Evolutionary conservation across 1,140 invertebrate genomes (phyloP), one percentile per base, ranked within the genome.

Genomic region (Brachionus asplanchnoidis): DNA sequence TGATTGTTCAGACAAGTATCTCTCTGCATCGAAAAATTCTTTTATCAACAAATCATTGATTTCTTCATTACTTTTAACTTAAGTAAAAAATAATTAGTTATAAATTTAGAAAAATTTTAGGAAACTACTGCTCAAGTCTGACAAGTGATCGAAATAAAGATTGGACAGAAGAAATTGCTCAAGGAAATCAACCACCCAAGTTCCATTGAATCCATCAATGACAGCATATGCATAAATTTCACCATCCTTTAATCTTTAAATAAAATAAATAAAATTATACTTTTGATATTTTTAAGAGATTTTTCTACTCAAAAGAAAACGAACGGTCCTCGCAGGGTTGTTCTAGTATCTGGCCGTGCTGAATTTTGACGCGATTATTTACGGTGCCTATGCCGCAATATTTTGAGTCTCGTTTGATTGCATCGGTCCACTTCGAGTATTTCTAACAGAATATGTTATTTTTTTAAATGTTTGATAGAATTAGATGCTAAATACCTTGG

Each of bases 201-300:
- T 65, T 32, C 79, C 79, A 68, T 82, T 82, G 40, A 65, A 82
- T 8, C 79, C 79, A 20, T 82, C 79, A 23, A 82, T 44, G 3
- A 82, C 53, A 14, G 50, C 79, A 46, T 82, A 82, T n/a, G 65
- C 65, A 68, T 46, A 82, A 8, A 82, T 82, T 44, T 82, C 20
- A 44, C n/a, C 26, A 8, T 82, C 79, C 26, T 82, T 82, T 46
- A 82, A 14, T 17, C 79, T 82, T 20, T 7, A 9, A 68, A 36
- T 9, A 36, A 26, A 28, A n/a, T 8, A 6, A 46, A 56, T 56
- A 65, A 44, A 12, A 36, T 66, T 66, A 4, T 3, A 66, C 0
- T 66, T 66, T 66, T 26, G 5, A 26, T 26, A 23, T 26, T 28
- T 66, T 66, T 66, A 1, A 26, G 0, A 66, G 1, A 66, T 26